These are phyloP conservation scores for Ostrea edulis DNA, from an alignment of 1,140 invertebrate species.

Conservation along the genomic window DNA sequence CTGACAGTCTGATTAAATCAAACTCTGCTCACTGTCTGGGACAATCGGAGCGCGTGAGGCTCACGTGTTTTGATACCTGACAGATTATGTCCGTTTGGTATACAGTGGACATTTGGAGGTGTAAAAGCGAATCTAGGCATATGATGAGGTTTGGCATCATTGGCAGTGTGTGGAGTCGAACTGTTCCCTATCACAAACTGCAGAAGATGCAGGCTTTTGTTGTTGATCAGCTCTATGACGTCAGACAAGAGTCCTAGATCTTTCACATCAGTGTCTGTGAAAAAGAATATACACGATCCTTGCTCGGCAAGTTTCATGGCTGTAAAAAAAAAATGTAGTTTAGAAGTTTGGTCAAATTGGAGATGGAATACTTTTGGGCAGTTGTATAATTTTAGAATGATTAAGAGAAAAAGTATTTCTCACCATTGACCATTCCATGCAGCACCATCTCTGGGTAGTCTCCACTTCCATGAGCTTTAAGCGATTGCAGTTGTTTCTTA, in stretches of 20 bases:
- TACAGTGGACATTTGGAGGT: neutral
- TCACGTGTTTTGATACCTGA: no score
- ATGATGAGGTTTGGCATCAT: neutral
- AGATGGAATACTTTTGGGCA: no score
- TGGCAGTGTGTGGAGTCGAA: neutral
- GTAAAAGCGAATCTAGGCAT: neutral
- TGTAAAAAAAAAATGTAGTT: neutral
- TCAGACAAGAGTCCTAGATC: conserved; percentile 16
- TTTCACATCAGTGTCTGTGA: conserved; percentile 49
- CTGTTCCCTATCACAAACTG: conserved; percentile 37
- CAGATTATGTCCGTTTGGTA: neutral
- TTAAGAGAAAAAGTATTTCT: neutral
- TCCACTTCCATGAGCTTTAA: conserved; percentile 38
- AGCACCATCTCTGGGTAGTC: conserved; percentile 52
- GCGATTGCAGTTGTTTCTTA: conserved; percentile 19
- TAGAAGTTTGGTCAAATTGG: no score
- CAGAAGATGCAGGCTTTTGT: conserved; percentile 31
- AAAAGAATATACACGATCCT: conserved; percentile 46
- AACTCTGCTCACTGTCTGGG: no score
- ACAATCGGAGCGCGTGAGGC: no score
- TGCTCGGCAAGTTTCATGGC: conserved; percentile 21
- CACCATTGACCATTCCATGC: conserved; percentile 45
- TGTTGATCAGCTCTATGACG: conserved; percentile 13
- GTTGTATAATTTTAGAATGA: no score
- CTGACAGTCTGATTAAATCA: no score